A percentile compares a stretch with the other conserved stretches of the same genome.
These are phyloP conservation scores for Cryptotis parvus DNA, from an alignment of 2,113 vertebrate genomes.

Conservation along the genomic window DNA sequence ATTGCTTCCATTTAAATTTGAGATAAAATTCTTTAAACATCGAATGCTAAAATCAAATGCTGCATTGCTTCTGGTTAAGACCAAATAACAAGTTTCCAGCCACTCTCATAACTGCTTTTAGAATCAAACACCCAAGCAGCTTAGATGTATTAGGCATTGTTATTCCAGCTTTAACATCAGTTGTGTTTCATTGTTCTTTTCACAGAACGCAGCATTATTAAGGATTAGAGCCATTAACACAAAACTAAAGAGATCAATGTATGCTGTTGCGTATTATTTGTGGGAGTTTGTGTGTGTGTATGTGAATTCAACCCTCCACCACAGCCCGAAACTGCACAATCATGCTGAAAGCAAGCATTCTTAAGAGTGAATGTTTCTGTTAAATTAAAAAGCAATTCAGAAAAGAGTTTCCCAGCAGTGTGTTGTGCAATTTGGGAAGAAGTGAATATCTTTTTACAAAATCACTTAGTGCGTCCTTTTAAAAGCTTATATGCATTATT, in stretches of 20 bases:
- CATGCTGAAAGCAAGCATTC: background rate
- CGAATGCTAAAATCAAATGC: background rate
- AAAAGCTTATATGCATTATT: background rate
- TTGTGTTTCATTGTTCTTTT: background rate
- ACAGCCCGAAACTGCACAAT: background rate
- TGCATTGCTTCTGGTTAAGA: slow-evolving; percentile 24
- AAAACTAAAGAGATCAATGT: background rate
- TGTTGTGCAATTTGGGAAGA: slow-evolving; percentile 18
- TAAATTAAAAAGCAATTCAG: background rate
- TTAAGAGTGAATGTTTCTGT: background rate
- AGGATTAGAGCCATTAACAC: background rate
- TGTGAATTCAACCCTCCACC: background rate
- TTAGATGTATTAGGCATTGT: slow-evolving; percentile 1
- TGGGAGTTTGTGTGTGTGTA: background rate
- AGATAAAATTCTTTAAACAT: background rate
- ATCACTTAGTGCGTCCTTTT: slow-evolving; percentile 49
- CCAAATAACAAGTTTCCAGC: background rate
- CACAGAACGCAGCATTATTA: background rate
- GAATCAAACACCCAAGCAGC: background rate
- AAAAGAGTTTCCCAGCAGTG: background rate
- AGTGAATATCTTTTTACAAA: slow-evolving; percentile 45
- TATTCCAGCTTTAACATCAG: background rate
- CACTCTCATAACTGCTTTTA: background rate
- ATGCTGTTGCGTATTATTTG: background rate
- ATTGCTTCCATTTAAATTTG: background rate